Evolutionary conservation across 2,113 vertebrate genomes (phyloP).

Genomic region (Scomber japonicus): DNA sequence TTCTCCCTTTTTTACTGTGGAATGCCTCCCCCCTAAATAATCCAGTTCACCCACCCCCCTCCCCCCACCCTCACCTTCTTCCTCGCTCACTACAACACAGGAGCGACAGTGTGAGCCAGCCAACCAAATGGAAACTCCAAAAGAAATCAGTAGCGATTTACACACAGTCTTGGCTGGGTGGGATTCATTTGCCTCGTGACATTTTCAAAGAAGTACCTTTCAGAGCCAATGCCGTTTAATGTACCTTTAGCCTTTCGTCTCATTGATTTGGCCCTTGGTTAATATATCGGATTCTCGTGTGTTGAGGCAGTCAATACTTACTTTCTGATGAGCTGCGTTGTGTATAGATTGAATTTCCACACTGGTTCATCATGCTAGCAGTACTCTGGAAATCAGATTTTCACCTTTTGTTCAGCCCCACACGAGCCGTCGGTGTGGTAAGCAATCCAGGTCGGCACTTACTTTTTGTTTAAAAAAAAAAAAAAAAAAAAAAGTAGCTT

Average conservation of each 20-base stretch:
- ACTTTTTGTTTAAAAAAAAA: slow-evolving; percentile 28
- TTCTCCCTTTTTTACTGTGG: slow-evolving; percentile 23
- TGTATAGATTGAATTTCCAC: slow-evolving; percentile 80
- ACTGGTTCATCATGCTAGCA: slow-evolving; percentile 65
- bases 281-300: slow-evolving; percentile 73
- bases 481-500: slow-evolving; percentile 54
- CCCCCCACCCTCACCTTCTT: slow-evolving; percentile 5
- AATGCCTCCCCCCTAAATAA: slow-evolving; percentile 13
- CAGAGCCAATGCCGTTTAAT: slow-evolving; percentile 72
- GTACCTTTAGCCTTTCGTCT: slow-evolving; percentile 78
- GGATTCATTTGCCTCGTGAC: slow-evolving; percentile 78
- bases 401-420: slow-evolving; percentile 57
- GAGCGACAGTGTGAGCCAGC: slow-evolving; percentile 25
- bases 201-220: slow-evolving; percentile 77
- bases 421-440: slow-evolving; percentile 47
- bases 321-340: slow-evolving; percentile 71
- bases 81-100: slow-evolving; percentile 52
- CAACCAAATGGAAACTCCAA: slow-evolving; percentile 71
- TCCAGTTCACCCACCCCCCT: background rate
- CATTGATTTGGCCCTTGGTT: slow-evolving; percentile 79
- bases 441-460: slow-evolving; percentile 56
- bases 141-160: slow-evolving; percentile 70
- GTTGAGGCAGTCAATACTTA: slow-evolving; percentile 69
- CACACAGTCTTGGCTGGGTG: slow-evolving; percentile 55
- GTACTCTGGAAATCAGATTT: slow-evolving; percentile 69